Base-by-base conservation (phyloP, 2,797 vertebrate genomes). In the Cheirogaleus major region DNA sequence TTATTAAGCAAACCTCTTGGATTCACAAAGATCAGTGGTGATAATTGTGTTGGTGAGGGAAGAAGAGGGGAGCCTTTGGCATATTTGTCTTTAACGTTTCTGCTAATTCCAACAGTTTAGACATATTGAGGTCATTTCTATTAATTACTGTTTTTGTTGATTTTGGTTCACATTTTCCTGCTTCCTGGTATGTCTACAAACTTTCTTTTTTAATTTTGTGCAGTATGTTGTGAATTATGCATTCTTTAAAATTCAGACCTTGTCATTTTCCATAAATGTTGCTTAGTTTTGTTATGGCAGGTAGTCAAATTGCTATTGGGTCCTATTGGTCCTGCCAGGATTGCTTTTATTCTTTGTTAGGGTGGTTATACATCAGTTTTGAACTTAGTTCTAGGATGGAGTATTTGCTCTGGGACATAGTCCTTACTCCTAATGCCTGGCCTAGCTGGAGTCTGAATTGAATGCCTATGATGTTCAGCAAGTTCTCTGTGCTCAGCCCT, bases 311-410 rank as follows among this genome's bases (percentile, higher is more conserved):
- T 67, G 85, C 41, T 89, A 8, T 50, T 92, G 79, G 72, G n/a
- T 73, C 22, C 57, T 84, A 52, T 92, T 65, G 22, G 27, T 22
- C 23, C 35, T 80, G 38, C 45, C 41, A 38, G 32, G 0, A 23
- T 92, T 85, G 23, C 27, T 92, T 79, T 76, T 38, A 57, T 92
- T 94, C 48, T 80, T 75, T 95, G 18, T 67, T 38, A 85, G 30
- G 30, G 25, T 30, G 38, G 27, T 30, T 72, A 30, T 45, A 7
- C 84, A 85, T 61, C 18, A 59, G 23, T 75, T 96, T 89, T 80
- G 14, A 95, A 85, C 4, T 67, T 43, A 38, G 72, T 89, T 75
- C 27, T 73, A 48, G 7, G 27, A 23, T 8, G 75, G 57, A 73
- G 18, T 41, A 76, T 67, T 95, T 59, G n/a, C 27, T 59, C 38